Conservation (phyloP, 2,113 vertebrate species). For the Connochaetes taurinus region DNA sequence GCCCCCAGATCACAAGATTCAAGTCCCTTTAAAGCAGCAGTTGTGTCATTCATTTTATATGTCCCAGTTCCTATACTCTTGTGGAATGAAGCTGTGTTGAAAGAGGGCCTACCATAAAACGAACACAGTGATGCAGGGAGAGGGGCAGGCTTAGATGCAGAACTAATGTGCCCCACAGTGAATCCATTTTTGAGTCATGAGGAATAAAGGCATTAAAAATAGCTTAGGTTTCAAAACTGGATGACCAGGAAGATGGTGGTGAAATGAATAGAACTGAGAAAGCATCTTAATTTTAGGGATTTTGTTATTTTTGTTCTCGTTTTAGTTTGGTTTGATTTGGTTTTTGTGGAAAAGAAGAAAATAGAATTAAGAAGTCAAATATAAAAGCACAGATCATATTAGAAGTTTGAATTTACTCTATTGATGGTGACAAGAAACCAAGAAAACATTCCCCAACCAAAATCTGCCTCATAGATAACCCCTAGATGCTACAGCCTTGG, state of each 20-base stretch:
- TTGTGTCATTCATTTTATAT: background rate
- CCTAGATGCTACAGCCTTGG: background rate
- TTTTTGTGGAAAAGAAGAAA: background rate
- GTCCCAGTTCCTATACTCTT: background rate
- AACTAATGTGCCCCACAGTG: background rate
- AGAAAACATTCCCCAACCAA: background rate
- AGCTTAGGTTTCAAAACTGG: background rate
- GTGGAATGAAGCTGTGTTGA: background rate
- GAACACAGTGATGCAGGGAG: background rate
- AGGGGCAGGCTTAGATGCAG: background rate
- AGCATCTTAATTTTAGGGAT: background rate
- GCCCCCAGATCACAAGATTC: background rate
- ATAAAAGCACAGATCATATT: background rate
- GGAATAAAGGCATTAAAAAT: background rate
- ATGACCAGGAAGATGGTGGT: background rate
- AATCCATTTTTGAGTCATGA: background rate
- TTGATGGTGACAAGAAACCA: background rate
- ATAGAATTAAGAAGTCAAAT: background rate
- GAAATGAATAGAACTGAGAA: background rate
- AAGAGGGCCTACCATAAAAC: background rate
- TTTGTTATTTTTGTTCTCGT: background rate
- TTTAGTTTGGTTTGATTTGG: background rate
- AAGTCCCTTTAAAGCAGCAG: background rate
- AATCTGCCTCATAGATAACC: background rate
- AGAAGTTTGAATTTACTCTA: background rate